These are phyloP conservation scores for Lophius piscatorius DNA, from an alignment of 2,113 vertebrate species.

Conservation along the genomic window DNA sequence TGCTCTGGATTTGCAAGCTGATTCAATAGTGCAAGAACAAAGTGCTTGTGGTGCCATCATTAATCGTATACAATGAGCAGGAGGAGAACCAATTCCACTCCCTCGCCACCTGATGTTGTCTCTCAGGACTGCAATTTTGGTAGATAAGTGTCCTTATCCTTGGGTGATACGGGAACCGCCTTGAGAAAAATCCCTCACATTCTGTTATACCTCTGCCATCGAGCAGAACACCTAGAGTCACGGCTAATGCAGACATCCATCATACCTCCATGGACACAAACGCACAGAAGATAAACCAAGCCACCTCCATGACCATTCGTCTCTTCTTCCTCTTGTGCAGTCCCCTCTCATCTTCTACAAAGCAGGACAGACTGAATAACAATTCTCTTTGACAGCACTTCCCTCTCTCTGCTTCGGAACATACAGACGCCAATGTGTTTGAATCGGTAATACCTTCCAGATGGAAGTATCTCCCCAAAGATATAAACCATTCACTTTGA, in stretches of 20 bases:
- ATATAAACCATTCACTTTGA: constrained; percentile 20
- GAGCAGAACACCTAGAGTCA: too few species aligned
- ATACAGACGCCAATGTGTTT: constrained; percentile 7
- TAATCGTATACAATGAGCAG: constrained; percentile 65
- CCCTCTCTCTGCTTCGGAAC: constrained; percentile 13
- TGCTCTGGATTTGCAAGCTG: constrained; percentile 28
- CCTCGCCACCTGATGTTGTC: constrained; percentile 49
- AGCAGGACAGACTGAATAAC: constrained; percentile 23
- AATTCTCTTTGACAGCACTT: constrained; percentile 30
- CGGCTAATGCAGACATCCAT: constrained; percentile 46
- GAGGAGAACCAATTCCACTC: constrained; percentile 41
- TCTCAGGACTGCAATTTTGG: constrained; percentile 50
- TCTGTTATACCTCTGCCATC: constrained; percentile 45
- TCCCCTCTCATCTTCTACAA: constrained; percentile 42
- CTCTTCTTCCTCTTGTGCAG: constrained; percentile 28
- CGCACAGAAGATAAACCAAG: constrained; percentile 37
- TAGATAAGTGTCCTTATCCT: constrained; percentile 62
- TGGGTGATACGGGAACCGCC: constrained; percentile 43
- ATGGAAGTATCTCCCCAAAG: constrained; percentile 27
- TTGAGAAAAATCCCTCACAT: constrained; percentile 52
- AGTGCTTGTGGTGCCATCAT: constrained; percentile 48
- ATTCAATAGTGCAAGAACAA: constrained; percentile 50
- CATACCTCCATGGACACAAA: constrained; percentile 47
- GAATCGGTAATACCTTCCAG: constrained; percentile 1
- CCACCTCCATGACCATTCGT: constrained; percentile 30